These are phyloP conservation scores for Pseudococcus viburni DNA, from an alignment of 2,888 invertebrate species.

Conservation along the genomic window DNA sequence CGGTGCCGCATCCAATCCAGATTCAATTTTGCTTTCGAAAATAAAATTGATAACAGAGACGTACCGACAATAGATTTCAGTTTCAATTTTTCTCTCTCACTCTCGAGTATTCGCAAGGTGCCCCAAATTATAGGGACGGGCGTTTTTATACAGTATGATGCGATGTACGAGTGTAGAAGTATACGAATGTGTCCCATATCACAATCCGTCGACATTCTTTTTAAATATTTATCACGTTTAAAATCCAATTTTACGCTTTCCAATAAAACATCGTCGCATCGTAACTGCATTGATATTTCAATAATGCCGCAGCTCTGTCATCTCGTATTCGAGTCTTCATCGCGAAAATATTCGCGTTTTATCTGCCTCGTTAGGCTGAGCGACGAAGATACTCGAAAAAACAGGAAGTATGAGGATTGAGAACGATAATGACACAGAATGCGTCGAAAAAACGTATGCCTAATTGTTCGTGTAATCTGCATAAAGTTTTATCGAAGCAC, in stretches of 20 bases:
- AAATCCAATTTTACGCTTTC: slow-evolving; percentile 47
- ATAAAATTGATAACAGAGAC: background rate
- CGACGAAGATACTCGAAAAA: background rate
- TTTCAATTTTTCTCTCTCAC: background rate
- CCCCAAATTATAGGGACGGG: background rate
- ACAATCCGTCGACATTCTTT: slow-evolving; percentile 28
- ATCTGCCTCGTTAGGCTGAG: background rate
- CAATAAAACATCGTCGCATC: slow-evolving; percentile 29
- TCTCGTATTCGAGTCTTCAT: background rate
- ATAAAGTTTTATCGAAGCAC: no score
- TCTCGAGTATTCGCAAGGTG: background rate
- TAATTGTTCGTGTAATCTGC: background rate
- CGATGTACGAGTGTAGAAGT: background rate
- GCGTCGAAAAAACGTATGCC: background rate
- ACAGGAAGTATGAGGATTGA: slow-evolving; percentile 8
- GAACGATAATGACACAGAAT: slow-evolving; percentile 1
- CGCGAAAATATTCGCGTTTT: slow-evolving; percentile 3
- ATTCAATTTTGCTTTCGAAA: slow-evolving; percentile 17
- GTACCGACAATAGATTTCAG: background rate
- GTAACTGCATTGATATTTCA: slow-evolving; percentile 44
- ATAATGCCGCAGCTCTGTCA: background rate
- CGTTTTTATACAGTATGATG: background rate
- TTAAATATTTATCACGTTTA: slow-evolving; percentile 30
- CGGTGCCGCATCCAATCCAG: background rate
- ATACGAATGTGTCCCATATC: slow-evolving; percentile 8